phyloP scores from a whole-genome alignment of 2,113 vertebrate genomes.

The Takifugu bimaculatus region DNA sequence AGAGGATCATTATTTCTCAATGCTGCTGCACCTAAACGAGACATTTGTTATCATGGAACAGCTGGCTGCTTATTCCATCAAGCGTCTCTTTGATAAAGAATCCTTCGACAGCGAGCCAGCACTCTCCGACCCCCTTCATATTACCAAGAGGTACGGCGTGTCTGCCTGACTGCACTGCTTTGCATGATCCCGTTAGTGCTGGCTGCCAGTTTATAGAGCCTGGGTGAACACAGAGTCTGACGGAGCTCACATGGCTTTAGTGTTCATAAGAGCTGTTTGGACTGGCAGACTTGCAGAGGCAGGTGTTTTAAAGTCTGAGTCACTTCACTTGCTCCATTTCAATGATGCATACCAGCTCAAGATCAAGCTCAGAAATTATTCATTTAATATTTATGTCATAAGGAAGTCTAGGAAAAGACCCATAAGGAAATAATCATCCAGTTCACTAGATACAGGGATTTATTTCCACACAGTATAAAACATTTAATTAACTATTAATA shows the following conservation, averaged over 20 bases:
- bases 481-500: too few species aligned
- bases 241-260: slow-evolving; percentile 2
- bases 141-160: slow-evolving; percentile 87
- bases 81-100: slow-evolving; percentile 96
- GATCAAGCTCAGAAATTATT: neutral
- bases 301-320: slow-evolving; percentile 2
- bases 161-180: slow-evolving; percentile 5
- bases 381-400: neutral
- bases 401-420: neutral
- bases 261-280: slow-evolving; percentile 14
- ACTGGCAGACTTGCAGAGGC: neutral
- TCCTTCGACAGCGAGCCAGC: slow-evolving; percentile 85
- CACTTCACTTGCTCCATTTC: neutral
- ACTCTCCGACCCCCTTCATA: slow-evolving; percentile 86
- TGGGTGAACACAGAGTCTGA: slow-evolving; percentile 16
- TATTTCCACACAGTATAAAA: too few species aligned
- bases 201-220: neutral
- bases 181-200: slow-evolving; percentile 27
- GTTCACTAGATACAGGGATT: too few species aligned
- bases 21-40: slow-evolving; percentile 94
- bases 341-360: neutral
- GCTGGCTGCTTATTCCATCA: slow-evolving; percentile 87
- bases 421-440: neutral
- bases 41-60: slow-evolving; percentile 96
- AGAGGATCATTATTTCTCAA: slow-evolving; percentile 94